Conservation (phyloP, 2,797 vertebrate species). For the Sebastes vulpes region DNA sequence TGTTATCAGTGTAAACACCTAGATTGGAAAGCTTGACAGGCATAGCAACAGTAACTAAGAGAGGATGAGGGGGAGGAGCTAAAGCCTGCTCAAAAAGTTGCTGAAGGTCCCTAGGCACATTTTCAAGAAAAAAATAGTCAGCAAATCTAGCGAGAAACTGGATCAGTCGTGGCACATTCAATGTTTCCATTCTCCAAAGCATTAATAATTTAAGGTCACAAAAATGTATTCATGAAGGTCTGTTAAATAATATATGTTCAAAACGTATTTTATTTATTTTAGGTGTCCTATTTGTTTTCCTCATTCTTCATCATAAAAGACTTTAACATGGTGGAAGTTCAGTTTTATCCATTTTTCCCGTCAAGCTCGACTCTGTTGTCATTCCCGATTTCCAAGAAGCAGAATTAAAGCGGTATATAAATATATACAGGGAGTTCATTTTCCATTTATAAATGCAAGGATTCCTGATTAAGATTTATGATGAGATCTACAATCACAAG, state of each 20-base stretch:
- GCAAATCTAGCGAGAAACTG: not conserved
- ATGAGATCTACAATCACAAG: conserved; percentile 53
- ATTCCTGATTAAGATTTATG: conserved; percentile 69
- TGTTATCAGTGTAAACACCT: not conserved
- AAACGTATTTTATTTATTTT: not conserved
- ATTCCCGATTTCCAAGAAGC: not conserved
- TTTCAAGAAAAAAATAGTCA: not conserved
- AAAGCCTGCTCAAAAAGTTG: not conserved
- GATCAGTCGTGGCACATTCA: not conserved
- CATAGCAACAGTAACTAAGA: not conserved
- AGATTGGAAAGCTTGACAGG: not conserved
- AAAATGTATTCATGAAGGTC: not conserved
- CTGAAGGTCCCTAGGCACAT: not conserved
- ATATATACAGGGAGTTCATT: conserved; percentile 33
- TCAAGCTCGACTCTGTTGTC: not conserved
- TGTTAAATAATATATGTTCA: not conserved
- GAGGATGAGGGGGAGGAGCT: not conserved
- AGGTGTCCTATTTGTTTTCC: not conserved
- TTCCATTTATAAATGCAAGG: conserved; percentile 40
- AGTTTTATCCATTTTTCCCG: not conserved
- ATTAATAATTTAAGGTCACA: not conserved
- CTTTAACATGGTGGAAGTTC: not conserved
- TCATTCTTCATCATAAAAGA: not conserved
- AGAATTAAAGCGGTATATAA: conserved; percentile 16
- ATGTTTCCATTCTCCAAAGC: not conserved